phyloP scores from a whole-genome alignment of 37 sponge, comb jelly and placozoan species.

The Chondrosia reniformis region DNA sequence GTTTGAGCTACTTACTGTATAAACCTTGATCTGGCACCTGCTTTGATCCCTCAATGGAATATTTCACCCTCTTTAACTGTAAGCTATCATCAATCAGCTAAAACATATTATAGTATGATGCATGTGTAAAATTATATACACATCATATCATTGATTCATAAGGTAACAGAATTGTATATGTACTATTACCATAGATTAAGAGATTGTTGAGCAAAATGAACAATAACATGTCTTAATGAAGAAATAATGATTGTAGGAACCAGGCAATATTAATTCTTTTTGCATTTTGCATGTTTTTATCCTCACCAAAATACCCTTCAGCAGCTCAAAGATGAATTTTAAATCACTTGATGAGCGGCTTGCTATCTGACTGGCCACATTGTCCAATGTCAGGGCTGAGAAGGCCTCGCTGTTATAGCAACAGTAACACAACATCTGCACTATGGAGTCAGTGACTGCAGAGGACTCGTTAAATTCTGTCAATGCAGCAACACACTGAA shows the following conservation, averaged over 20 bases:
- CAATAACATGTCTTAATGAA: no score
- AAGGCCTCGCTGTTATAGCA: conserved; percentile 68
- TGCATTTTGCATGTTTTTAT: no score
- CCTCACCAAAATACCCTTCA: conserved; percentile 60
- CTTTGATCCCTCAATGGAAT: conserved; percentile 52
- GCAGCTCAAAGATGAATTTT: conserved; percentile 52
- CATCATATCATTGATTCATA: background rate
- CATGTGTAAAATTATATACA: background rate
- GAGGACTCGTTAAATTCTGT: conserved; percentile 63
- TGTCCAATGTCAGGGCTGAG: conserved; percentile 64
- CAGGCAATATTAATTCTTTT: no score
- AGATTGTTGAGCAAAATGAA: no score
- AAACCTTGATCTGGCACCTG: conserved; percentile 51
- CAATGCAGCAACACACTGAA: conserved; percentile 56
- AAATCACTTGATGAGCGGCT: conserved; percentile 50
- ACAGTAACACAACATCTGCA: conserved; percentile 58
- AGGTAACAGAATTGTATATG: no score
- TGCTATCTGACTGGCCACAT: conserved; percentile 44
- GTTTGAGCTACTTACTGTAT: conserved; percentile 50
- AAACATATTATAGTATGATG: no score
- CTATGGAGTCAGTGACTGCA: conserved; percentile 47
- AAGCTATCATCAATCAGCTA: conserved; percentile 67
- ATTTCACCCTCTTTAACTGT: conserved; percentile 64
- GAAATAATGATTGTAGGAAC: no score
- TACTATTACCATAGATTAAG: no score